Base-by-base conservation (phyloP, 1,140 invertebrate genomes). In the Agrilus planipennis region DNA sequence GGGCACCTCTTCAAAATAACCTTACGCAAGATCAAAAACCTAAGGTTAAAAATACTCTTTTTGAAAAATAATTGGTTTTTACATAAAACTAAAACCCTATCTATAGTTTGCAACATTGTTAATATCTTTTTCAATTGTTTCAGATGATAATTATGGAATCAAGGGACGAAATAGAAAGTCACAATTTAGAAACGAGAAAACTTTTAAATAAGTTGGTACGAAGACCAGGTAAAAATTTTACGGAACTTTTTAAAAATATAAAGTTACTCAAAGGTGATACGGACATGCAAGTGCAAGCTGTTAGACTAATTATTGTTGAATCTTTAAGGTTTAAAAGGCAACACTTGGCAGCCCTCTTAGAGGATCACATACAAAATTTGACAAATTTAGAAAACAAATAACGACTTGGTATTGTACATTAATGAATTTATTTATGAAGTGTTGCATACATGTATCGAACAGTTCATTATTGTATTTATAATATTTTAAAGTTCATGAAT, bases 301-400 rank as follows among this genome's bases (percentile, higher is more conserved):
- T 89, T 21, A 70, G 76, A 48, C 76, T 84, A 49, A 72, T 88
- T 38, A 78, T 87, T 31, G 73, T 73, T 41, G 87, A 89, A 65
- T 82, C 83, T 7, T 55, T 77, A 41, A 70, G 87, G 34, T 90
- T 89, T 61, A 88, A 89, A 59, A 70, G 85, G 34, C 76, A 78
- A 50, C 71, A 73, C 47, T 69, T 90, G 50, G 80, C 81, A 4
- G 42, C 45, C 41, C 45, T 60, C 40, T 47, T 61, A 14, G 55
- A 60, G 34, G 28, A 67, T 40, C 50, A 64, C 35, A 52, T 60
- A 25, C 46, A 53, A 36, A 52, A 18, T 28, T 34, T 51, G 31
- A 30, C 32, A 14, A 32, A 35, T 23, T 23, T 40, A 21, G 49
- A 51, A 9, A 44, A 45, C 19, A 51, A 51, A 31, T 51, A 32